phyloP scores from a whole-genome alignment of 2,113 vertebrate genomes.

The Paralichthys olivaceus region DNA sequence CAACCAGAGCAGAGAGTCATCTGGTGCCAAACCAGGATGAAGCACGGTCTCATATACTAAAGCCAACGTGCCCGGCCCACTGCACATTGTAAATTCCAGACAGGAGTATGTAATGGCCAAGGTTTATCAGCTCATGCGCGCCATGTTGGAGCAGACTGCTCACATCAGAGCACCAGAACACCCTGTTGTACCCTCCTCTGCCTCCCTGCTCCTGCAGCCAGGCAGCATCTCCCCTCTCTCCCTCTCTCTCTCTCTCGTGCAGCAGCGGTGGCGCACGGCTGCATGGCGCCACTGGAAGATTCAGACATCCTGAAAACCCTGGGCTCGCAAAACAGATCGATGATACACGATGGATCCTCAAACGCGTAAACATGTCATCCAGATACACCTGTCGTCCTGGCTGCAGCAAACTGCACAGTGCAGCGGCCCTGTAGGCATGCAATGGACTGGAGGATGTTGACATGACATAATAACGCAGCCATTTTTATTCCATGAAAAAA shows the following conservation, averaged over 20 bases:
- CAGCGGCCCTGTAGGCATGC: slow-evolving; percentile 26
- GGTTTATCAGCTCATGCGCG: slow-evolving; percentile 70
- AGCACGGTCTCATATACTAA: slow-evolving; percentile 14
- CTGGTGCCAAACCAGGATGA: slow-evolving; percentile 5
- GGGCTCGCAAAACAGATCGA: slow-evolving; percentile 53
- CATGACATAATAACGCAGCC: slow-evolving; percentile 52
- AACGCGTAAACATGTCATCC: slow-evolving; percentile 65
- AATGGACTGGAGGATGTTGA: slow-evolving; percentile 13
- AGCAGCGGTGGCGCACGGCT: neutral
- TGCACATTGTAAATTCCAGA: slow-evolving; percentile 68
- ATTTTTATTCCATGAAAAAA: neutral
- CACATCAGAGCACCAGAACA: slow-evolving; percentile 71
- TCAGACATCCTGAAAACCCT: slow-evolving; percentile 14
- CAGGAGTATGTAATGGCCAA: slow-evolving; percentile 72
- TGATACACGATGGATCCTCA: slow-evolving; percentile 52
- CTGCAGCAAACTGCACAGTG: neutral
- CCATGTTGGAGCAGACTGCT: slow-evolving; percentile 78
- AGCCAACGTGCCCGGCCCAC: slow-evolving; percentile 17
- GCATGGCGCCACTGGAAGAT: slow-evolving; percentile 54
- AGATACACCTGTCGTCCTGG: slow-evolving; percentile 70
- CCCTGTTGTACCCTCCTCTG: slow-evolving; percentile 29
- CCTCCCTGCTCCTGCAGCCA: slow-evolving; percentile 30
- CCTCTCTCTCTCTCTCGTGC: too few species aligned
- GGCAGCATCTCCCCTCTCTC: neutral
- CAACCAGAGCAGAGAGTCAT: slow-evolving; percentile 41